Percentiles rank a stretch among this genome's conserved stretches.
Conservation (phyloP, 1,140 invertebrate genomes). For the Penaeus chinensis region DNA sequence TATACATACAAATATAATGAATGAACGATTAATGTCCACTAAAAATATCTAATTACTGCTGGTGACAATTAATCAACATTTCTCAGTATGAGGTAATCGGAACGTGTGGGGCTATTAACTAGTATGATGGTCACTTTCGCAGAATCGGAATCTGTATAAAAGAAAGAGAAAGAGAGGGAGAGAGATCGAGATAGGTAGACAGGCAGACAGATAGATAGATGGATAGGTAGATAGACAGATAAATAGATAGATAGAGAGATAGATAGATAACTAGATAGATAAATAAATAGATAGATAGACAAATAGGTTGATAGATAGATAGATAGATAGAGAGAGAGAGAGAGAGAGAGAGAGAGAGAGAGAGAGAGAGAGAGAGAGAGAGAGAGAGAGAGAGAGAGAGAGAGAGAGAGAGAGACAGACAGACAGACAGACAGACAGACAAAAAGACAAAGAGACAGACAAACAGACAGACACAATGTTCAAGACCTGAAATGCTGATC, state of each 20-base stretch:
- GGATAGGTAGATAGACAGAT: no score
- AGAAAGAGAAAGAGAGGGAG: neutral
- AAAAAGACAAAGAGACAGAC: neutral
- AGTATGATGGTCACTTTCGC: no score
- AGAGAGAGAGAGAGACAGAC: neutral
- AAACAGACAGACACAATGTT: neutral
- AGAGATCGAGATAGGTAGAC: neutral
- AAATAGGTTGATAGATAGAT: neutral
- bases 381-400: neutral
- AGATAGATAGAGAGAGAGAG: neutral
- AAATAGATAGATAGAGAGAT: neutral
- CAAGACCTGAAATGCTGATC: no score
- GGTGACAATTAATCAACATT: no score
- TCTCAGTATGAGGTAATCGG: no score
- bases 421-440: neutral
- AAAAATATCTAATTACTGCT: no score
- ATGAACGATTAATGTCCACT: no score
- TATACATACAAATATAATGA: no score
- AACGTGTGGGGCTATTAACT: no score
- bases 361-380: slow-evolving; percentile 24
- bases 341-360: slow-evolving; percentile 16
- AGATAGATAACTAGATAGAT: neutral
- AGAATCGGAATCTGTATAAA: neutral
- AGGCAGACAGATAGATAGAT: neutral
- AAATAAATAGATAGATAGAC: no score